Conservation (phyloP, 53 echinoderm and acorn worm species). For the Echinarachnius parma region DNA sequence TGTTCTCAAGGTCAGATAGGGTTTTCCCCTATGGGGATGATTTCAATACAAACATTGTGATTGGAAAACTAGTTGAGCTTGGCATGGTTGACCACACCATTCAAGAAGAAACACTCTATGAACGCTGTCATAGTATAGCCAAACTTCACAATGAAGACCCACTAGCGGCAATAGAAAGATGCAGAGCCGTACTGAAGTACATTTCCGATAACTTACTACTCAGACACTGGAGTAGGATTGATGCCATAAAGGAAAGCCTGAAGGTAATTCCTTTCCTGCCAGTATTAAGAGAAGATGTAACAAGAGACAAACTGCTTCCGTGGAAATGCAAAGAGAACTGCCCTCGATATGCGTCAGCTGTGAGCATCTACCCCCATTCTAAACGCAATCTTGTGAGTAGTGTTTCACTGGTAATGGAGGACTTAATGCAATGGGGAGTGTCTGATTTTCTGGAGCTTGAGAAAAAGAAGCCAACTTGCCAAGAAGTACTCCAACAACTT, state of each 20-base stretch:
- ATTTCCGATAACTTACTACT: background rate
- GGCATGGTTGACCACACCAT: conserved; percentile 15
- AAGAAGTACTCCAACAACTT: conserved; percentile 37
- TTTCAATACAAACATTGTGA: background rate
- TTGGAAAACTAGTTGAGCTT: background rate
- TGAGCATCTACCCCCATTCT: conserved; percentile 3
- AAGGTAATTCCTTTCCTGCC: conserved; percentile 2
- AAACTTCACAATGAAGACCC: background rate
- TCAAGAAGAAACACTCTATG: background rate
- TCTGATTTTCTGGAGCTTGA: conserved; percentile 33
- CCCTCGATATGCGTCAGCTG: background rate
- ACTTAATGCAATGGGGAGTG: background rate
- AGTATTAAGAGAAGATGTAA: background rate
- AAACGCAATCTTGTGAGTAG: conserved; percentile 27
- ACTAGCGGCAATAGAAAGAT: background rate
- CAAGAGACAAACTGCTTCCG: background rate
- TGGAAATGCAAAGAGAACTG: background rate
- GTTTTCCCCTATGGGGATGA: conserved; percentile 10
- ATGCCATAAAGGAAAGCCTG: background rate
- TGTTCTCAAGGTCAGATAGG: conserved; percentile 17
- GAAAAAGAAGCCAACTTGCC: conserved; percentile 8
- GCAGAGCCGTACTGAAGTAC: conserved; percentile 1
- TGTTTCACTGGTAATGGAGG: conserved; percentile 12
- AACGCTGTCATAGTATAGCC: background rate
- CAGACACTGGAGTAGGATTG: background rate